Evolutionary conservation across 2,888 invertebrate species (phyloP), one percentile per base, ranked within the genome.

Genomic region (Toxonevra muliebris): DNA sequence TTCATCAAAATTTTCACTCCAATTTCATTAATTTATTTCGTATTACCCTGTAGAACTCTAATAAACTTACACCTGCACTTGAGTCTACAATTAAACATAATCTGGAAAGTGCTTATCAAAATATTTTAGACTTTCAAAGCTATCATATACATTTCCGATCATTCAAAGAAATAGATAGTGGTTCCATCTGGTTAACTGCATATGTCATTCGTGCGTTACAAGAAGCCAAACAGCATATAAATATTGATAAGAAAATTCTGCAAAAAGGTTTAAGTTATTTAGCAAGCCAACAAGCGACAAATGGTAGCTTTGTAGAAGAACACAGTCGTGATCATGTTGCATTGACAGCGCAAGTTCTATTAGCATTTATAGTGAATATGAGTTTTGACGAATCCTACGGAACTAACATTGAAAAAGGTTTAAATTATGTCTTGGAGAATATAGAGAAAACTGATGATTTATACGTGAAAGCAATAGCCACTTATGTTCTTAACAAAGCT

Each of bases 111-210:
- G 96, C 96, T 11, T 98, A 96, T 84, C 98, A 98, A 83, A 89
- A 94, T 68, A 92, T 98, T 81, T 87, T 98, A 95, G 94, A 13
- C 79, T 77, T 0, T 58, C 71, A 11, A 82, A 93, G 92, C 0
- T 98, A 93, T 83, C 90, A 91, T 69, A 91, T 93, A 71, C 96
- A 97, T 0, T 98, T 96, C 85, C 90, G 93, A 84, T 89, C 95
- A 73, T 95, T 95, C 80, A 95, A 94, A n/a, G 73, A 71, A 0
- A 76, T 77, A 1, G 75, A 74, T 0, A 79, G 87, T 85, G 91
- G 93, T 0, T 93, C 93, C 19, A 88, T 88, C 1, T 92, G 92
- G 93, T 84, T 95, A 71, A 95, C 95, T 0, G 93, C 95, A 0
- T 95, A 95, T 80, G 93, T 94, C 0, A 88, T 90, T 0, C 89